Conservation (phyloP, 2,888 invertebrate species). For the Epinotia brunnichana region DNA sequence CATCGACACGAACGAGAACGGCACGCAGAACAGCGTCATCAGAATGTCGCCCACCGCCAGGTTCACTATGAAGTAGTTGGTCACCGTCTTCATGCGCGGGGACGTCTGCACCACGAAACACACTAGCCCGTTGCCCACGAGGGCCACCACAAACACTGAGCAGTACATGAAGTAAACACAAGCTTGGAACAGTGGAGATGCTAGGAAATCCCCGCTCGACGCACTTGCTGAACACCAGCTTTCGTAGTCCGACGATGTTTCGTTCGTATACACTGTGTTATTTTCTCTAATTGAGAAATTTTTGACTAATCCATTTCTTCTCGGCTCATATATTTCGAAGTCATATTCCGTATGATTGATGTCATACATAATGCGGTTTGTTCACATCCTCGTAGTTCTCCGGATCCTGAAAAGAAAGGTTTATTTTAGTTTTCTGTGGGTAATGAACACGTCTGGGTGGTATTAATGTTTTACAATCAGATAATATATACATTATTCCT, state of each 20-base stretch:
- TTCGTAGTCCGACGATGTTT: slow-evolving; percentile 61
- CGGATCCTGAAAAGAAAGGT: slow-evolving; percentile 29
- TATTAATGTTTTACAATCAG: slow-evolving; percentile 21
- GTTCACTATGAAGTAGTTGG: slow-evolving; percentile 95
- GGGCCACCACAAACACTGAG: slow-evolving; percentile 87
- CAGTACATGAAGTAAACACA: slow-evolving; percentile 88
- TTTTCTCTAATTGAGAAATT: slow-evolving; percentile 50
- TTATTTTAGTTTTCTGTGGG: neutral
- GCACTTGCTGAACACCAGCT: slow-evolving; percentile 56
- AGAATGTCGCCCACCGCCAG: slow-evolving; percentile 94
- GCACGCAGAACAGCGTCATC: slow-evolving; percentile 95
- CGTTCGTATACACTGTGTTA: slow-evolving; percentile 52
- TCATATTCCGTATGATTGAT: slow-evolving; percentile 51
- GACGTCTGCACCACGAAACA: slow-evolving; percentile 93
- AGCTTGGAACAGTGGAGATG: slow-evolving; percentile 83
- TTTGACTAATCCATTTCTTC: slow-evolving; percentile 48
- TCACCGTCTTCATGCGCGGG: slow-evolving; percentile 94
- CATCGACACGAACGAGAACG: slow-evolving; percentile 93
- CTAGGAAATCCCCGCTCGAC: slow-evolving; percentile 62
- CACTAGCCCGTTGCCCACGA: slow-evolving; percentile 90
- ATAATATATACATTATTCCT: slow-evolving; percentile 26
- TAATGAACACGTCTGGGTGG: slow-evolving; percentile 3
- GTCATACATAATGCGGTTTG: slow-evolving; percentile 63
- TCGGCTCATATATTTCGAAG: slow-evolving; percentile 55
- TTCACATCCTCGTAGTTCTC: slow-evolving; percentile 39